Conservation (phyloP, 2,113 vertebrate species). For the Eira barbara region DNA sequence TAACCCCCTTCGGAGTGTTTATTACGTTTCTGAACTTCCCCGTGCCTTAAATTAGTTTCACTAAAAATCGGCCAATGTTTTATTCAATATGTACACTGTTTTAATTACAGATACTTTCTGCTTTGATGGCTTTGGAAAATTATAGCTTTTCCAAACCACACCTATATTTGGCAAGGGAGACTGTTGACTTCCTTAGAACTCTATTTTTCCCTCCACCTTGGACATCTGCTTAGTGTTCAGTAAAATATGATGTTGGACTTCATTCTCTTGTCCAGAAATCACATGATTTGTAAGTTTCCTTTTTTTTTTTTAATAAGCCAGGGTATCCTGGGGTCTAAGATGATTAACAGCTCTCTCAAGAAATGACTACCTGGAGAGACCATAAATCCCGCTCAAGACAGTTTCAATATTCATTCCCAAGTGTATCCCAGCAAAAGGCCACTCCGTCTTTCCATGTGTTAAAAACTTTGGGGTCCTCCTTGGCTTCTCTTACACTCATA, state of each 20-base stretch:
- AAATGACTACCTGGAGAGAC: background rate
- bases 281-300: background rate
- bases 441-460: background rate
- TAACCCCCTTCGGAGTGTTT: background rate
- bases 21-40: constrained; percentile 25
- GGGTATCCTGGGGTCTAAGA: background rate
- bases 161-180: constrained; percentile 62
- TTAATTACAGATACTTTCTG: constrained; percentile 48
- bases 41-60: constrained; percentile 48
- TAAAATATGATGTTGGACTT: background rate
- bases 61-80: constrained; percentile 41
- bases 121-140: constrained; percentile 68
- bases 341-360: background rate
- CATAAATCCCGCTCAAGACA: background rate
- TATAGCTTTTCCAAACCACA: constrained; percentile 49
- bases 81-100: constrained; percentile 41
- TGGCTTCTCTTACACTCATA: background rate
- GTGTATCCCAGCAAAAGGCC: background rate
- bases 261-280: background rate
- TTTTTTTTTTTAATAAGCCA: background rate
- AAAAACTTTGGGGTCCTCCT: background rate
- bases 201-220: background rate
- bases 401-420: background rate
- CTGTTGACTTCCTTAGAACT: background rate
- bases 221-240: constrained; percentile 39